These are phyloP conservation scores for Latheticus oryzae DNA, from an alignment of 2,888 invertebrate genomes.

Conservation along the genomic window DNA sequence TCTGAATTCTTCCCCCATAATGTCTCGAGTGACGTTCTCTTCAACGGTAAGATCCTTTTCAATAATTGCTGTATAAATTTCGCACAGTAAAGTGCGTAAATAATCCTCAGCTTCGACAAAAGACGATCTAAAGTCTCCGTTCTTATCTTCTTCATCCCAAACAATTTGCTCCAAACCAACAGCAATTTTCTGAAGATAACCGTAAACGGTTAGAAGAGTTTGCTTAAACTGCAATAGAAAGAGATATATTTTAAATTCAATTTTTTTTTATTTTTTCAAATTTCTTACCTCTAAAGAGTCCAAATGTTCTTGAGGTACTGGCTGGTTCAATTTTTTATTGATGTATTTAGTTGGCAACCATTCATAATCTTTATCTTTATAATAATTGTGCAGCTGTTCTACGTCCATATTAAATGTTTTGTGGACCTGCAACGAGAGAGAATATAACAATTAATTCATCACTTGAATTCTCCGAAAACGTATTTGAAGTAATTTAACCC, in stretches of 20 bases:
- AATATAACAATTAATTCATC: conserved; percentile 14
- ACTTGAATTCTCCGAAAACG: conserved; percentile 6
- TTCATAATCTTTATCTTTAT: conserved; percentile 65
- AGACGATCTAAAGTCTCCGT: conserved; percentile 65
- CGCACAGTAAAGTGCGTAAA: conserved; percentile 75
- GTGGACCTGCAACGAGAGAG: conserved; percentile 66
- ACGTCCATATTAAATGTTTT: conserved; percentile 64
- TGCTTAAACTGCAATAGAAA: conserved; percentile 65
- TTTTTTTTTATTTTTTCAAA: no score
- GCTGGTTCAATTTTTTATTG: conserved; percentile 67
- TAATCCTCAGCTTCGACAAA: conserved; percentile 72
- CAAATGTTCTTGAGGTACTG: conserved; percentile 62
- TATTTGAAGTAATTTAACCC: conserved; percentile 18
- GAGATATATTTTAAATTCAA: conserved; percentile 7
- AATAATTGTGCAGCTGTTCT: conserved; percentile 62
- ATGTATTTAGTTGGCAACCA: conserved; percentile 68
- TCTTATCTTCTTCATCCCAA: conserved; percentile 70
- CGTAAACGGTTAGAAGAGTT: conserved; percentile 72
- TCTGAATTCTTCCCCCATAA: conserved; percentile 64
- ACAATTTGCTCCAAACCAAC: conserved; percentile 77
- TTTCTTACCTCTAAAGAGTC: conserved; percentile 65
- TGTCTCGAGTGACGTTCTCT: conserved; percentile 65
- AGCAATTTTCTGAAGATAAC: conserved; percentile 77
- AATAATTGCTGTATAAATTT: conserved; percentile 72
- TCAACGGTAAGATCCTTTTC: conserved; percentile 67